Conservation (phyloP, 2,113 vertebrate genomes). For the Gobius niger region DNA sequence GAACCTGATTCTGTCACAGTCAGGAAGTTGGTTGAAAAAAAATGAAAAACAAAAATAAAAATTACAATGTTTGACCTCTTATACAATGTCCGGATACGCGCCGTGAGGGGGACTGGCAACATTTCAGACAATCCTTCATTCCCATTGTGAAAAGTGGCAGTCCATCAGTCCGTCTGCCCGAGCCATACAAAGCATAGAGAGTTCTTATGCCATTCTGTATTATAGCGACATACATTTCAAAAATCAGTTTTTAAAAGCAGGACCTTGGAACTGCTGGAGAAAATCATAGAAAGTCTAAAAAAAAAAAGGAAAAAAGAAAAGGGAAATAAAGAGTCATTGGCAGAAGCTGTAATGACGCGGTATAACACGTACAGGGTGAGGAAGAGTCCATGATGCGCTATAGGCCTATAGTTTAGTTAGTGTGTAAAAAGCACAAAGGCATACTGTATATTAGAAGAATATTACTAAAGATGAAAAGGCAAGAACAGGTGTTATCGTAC, state of each 20-base stretch:
- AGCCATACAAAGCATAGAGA: constrained; percentile 51
- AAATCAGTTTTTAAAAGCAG: constrained; percentile 60
- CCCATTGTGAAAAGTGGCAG: constrained; percentile 59
- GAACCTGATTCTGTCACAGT: neutral
- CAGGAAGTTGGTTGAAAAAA: constrained; percentile 19
- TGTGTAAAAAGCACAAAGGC: constrained; percentile 74
- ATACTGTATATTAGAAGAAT: constrained; percentile 73
- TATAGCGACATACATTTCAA: constrained; percentile 72
- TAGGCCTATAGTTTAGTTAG: constrained; percentile 49
- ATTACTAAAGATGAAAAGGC: constrained; percentile 76
- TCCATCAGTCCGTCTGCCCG: constrained; percentile 52
- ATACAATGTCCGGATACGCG: constrained; percentile 59
- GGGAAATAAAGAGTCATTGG: constrained; percentile 30
- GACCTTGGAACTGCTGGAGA: constrained; percentile 41
- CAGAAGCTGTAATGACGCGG: constrained; percentile 60
- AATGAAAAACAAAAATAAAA: constrained; percentile 13
- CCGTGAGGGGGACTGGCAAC: constrained; percentile 53
- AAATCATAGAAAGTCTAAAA: constrained; percentile 59
- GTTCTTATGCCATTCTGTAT: constrained; percentile 66
- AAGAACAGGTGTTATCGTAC: constrained; percentile 73
- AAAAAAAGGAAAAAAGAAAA: constrained; percentile 2
- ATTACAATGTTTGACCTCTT: constrained; percentile 43
- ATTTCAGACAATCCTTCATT: constrained; percentile 54
- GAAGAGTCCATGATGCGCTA: constrained; percentile 64
- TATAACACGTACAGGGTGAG: constrained; percentile 40